These are phyloP conservation scores for Psittacus erithacus DNA, from an alignment of 2,113 vertebrate genomes.

Conservation along the genomic window DNA sequence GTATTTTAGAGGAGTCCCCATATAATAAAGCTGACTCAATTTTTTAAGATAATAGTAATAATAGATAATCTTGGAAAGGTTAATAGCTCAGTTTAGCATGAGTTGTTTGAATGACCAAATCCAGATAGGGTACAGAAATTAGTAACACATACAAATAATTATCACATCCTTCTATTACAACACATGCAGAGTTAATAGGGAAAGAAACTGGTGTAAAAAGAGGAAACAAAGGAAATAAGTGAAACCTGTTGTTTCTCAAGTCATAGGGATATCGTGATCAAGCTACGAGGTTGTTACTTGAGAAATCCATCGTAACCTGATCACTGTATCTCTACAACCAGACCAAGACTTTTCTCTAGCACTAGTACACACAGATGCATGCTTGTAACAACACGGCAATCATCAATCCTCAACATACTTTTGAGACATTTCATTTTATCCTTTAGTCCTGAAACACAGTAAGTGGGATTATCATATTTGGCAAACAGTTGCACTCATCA, in stretches of 20 bases:
- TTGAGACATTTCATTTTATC: constrained; percentile 79
- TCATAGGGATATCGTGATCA: constrained; percentile 71
- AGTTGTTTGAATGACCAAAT: not conserved
- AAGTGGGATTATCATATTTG: constrained; percentile 44
- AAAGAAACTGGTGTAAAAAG: not conserved
- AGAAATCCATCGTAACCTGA: constrained; percentile 71
- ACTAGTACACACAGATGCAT: constrained; percentile 44
- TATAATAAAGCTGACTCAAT: not conserved
- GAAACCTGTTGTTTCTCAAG: constrained; percentile 50
- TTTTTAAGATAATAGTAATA: not conserved
- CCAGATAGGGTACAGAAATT: not conserved
- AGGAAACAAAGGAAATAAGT: not conserved
- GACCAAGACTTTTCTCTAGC: constrained; percentile 41
- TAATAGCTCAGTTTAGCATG: not conserved
- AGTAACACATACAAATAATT: not conserved
- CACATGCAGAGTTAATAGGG: not conserved
- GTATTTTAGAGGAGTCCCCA: not conserved
- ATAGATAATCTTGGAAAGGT: not conserved
- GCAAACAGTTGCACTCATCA: not conserved
- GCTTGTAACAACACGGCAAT: constrained; percentile 48
- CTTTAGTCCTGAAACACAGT: constrained; percentile 78
- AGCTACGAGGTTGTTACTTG: constrained; percentile 63
- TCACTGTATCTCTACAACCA: constrained; percentile 77
- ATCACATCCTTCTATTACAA: not conserved
- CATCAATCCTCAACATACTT: constrained; percentile 73